Percentiles rank a stretch among this genome's conserved stretches.
Conservation (phyloP, 2,888 invertebrate genomes). For the Punctoribates punctum region DNA sequence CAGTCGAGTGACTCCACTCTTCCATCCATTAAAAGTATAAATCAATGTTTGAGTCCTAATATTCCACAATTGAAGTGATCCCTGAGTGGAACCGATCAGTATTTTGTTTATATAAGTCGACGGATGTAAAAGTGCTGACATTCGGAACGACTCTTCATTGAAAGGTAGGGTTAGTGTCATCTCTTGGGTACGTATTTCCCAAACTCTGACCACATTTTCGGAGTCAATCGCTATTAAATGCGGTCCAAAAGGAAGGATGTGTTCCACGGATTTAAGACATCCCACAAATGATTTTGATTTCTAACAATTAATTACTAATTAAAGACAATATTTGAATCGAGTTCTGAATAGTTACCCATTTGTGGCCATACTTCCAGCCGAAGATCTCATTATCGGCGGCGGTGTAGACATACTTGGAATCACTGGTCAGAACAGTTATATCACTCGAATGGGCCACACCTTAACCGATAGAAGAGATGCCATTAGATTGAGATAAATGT, state of each 20-base stretch:
- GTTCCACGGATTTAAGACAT: conserved; percentile 68
- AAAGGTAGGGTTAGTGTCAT: conserved; percentile 29
- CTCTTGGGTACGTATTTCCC: conserved; percentile 71
- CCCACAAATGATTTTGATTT: conserved; percentile 55
- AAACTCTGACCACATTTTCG: conserved; percentile 66
- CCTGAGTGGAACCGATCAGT: conserved; percentile 78
- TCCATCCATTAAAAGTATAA: conserved; percentile 73
- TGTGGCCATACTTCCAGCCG: conserved; percentile 75
- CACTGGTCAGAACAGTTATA: conserved; percentile 72
- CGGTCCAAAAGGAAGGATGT: conserved; percentile 77
- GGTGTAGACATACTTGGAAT: conserved; percentile 72
- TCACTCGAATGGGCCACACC: conserved; percentile 63
- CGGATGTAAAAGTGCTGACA: conserved; percentile 83
- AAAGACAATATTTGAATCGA: background rate
- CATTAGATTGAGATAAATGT: background rate
- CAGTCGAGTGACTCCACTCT: conserved; percentile 65
- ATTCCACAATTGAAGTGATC: conserved; percentile 84
- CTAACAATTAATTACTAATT: conserved; percentile 8
- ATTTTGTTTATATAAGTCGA: conserved; percentile 92
- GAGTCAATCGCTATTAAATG: conserved; percentile 82
- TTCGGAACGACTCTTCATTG: conserved; percentile 55
- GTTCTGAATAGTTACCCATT: conserved; percentile 34
- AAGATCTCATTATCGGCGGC: conserved; percentile 71
- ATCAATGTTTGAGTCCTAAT: conserved; percentile 70
- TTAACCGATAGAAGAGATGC: background rate